Evolutionary conservation across 2,113 vertebrate genomes (phyloP), one percentile per base, ranked within the genome.

Genomic region (Maccullochella peelii): DNA sequence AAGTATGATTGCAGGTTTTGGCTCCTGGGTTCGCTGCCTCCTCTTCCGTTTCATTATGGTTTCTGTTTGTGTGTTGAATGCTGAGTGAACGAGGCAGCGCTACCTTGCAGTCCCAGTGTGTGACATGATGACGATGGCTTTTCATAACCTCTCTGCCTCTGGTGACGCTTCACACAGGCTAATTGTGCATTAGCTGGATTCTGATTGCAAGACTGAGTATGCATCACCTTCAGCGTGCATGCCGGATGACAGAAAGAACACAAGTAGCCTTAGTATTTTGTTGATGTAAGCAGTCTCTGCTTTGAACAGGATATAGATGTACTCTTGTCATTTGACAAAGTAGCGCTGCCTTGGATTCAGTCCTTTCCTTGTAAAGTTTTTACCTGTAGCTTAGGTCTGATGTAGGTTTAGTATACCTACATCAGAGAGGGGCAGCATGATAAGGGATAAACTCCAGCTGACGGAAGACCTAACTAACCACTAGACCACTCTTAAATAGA

Each of bases 181-280:
- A 55, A 77, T 33, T 52, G 68, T 61, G 79, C 72, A 76, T 47
- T n/a, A 66, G 47, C 25, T 66, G 25, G 50, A 69, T 42, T 72
- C 16, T 85, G 49, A 85, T 78, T 67, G 58, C 15, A 23, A 30
- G 16, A 44, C 6, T 49, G 62, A 88, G 87, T 75, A 79, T 75
- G 47, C 30, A 80, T 70, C 38, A 62, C 1, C 9, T 44, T 72
- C 52, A n/a, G 58, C 16, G 62, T 54, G 12, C 12, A 20, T 49
- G 50, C 47, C 21, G 14, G 6, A 6, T 14, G 2, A 54, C 3
- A 33, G 66, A 55, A 33, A 8, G 30, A 67, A 74, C 65, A 68
- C 16, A 27, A 30, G 33, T 5, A 65, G n/a, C n/a, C 16, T 73
- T n/a, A 33, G 42, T 25, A n/a, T 54, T 49, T 30, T 38, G 5